Evolutionary conservation across 1,140 invertebrate genomes (phyloP), one percentile per base, ranked within the genome.

Genomic region (Cydia fagiglandana): DNA sequence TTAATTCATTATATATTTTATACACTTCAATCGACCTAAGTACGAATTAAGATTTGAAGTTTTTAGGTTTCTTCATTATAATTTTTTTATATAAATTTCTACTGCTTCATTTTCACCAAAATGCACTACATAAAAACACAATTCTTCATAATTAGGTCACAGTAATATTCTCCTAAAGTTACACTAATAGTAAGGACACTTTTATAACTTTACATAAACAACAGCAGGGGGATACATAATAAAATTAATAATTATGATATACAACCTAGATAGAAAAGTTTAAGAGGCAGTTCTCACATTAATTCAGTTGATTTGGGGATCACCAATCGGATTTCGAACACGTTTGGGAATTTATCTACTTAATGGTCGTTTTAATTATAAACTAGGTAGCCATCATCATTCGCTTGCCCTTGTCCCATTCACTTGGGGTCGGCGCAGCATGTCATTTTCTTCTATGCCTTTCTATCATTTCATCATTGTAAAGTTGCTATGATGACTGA

Each of bases 241-340:
- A 41, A 70, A 70, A 70, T 70, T 70, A 6, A 70, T 70, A 45
- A 70, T 70, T 70, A 70, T 70, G 66, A 70, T 70, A 70, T 70
- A 70, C 17, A 38, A 68, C 30, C 15, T 68, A 17, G 64, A 17
- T 41, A 17, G 13, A 38, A 66, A 66, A 34, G 9, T 38, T 24
- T 38, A 2, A 5, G 10, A 17, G 15, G 4, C n/a, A 41, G 66
- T 70, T 70, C 34, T 70, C 66, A 70, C 66, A 45, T 70, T 70
- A 41, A 15, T 34, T 38, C 13, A 30, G 38, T 34, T 45, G 64
- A 30, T 64, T 64, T 70, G 15, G 0, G 38, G 10, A 15, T n/a
- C 20, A 17, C 7, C 6, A n/a, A 38, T 38, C 28, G 2, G 34
- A 70, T 70, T 41, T 70, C 30, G 15, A 70, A 20, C 66, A 70